Evolutionary conservation across 1,140 invertebrate genomes (phyloP).

Genomic region (Heliconius himera): DNA sequence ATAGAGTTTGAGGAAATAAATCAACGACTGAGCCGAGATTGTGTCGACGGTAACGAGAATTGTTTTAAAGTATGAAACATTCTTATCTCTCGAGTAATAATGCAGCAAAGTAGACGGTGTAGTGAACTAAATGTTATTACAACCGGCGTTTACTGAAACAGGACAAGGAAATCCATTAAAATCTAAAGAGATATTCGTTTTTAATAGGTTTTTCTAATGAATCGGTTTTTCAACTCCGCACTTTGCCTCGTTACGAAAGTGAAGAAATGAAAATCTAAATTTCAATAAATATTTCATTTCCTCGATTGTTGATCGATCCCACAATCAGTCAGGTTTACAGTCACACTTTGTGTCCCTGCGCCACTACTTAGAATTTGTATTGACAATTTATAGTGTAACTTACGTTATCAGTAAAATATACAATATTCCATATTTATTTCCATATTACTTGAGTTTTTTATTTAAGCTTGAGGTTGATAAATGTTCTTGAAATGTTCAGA

Average conservation of each 20-base stretch:
- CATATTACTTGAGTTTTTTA: neutral
- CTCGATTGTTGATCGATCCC: no score
- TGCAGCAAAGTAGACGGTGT: neutral
- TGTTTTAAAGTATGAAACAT: conserved; percentile 6
- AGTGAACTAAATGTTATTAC: neutral
- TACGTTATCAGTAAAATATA: no score
- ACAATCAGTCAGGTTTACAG: no score
- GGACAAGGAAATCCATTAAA: conserved; percentile 1
- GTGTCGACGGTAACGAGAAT: conserved; percentile 10
- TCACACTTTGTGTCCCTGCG: no score
- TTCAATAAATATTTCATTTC: no score
- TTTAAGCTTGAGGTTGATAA: neutral
- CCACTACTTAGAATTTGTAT: no score
- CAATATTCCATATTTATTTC: no score
- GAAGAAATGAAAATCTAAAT: no score
- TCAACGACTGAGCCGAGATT: neutral
- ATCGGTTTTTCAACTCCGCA: no score
- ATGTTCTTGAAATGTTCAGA: neutral
- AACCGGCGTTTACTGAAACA: neutral
- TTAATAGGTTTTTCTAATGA: neutral
- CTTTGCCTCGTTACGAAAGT: no score
- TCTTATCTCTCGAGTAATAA: conserved; percentile 7
- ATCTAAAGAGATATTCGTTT: neutral
- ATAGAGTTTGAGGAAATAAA: conserved; percentile 9
- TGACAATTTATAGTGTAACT: no score